Evolutionary conservation across 1,140 invertebrate genomes (phyloP), one percentile per base, ranked within the genome.

Genomic region (Ceratina japonica): DNA sequence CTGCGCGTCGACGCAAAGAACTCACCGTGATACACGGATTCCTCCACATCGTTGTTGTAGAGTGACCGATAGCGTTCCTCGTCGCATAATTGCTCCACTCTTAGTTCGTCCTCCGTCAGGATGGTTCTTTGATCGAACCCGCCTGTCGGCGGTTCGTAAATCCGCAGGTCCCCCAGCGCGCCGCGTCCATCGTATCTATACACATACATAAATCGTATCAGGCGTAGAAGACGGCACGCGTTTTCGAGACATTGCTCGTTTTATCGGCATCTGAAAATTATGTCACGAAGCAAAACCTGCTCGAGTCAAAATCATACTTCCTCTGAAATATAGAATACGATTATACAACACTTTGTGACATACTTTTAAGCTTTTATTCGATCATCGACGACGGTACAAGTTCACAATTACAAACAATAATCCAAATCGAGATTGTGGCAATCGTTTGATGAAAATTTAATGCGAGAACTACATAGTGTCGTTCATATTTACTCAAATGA

Each of bases 111-210:
- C 81, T 96, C 95, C 64, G 95, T 96, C 18, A 98, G 92, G 68
- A 95, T 94, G 63, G 94, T 93, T 27, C 94, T 93, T 76, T 93
- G 93, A 87, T 96, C 95, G 87, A 94, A 95, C 84, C 95, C 95
- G 84, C 96, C 95, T 2, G 95, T 92, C 52, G 95, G 95, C 54
- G 96, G 94, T 90, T 97, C 97, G 89, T 95, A 94, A 10, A 93
- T 91, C 64, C 94, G 92, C 83, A 98, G 93, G 91, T 98, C 97
- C 84, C 95, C 96, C 77, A 98, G 93, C 64, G 97, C 96, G 66
- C 97, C 97, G 78, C 98, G 94, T 75, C 97, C 97, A 94, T 99
- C 98, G 94, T 99, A 99, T 93, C 98, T 99, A 93, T 81, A 91
- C 91, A 94, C 88, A 93, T 88, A 93, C 87, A 91, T 91, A 70